Percentiles rank a stretch among this genome's conserved stretches.
Conservation (phyloP, 1,140 invertebrate genomes). For the Drosophila lowei region DNA sequence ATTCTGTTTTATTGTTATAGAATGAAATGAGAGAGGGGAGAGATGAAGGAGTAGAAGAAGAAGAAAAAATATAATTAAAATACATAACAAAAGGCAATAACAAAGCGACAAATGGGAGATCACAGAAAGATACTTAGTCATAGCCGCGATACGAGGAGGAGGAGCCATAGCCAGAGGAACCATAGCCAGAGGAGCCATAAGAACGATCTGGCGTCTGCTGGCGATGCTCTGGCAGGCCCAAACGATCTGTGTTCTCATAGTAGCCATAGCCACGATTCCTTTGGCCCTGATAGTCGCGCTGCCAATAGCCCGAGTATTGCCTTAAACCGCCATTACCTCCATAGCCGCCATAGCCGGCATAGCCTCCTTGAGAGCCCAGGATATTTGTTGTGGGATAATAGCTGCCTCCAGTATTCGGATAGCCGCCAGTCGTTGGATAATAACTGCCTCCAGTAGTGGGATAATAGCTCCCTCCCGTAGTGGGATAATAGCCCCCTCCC, state of each 20-base stretch:
- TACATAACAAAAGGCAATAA: slow-evolving; percentile 9
- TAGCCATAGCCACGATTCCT: slow-evolving; percentile 81
- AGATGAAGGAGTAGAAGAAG: neutral
- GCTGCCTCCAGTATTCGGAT: slow-evolving; percentile 32
- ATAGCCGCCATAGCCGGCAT: slow-evolving; percentile 83
- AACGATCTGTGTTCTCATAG: slow-evolving; percentile 71
- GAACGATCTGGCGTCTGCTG: slow-evolving; percentile 37
- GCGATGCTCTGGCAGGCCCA: slow-evolving; percentile 60
- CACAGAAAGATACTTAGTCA: slow-evolving; percentile 48
- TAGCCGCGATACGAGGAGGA: slow-evolving; percentile 59
- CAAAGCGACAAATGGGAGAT: slow-evolving; percentile 13
- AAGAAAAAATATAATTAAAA: slow-evolving; percentile 21
- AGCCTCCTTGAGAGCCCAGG: slow-evolving; percentile 61
- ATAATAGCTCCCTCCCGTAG: slow-evolving; percentile 36
- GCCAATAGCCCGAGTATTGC: slow-evolving; percentile 83
- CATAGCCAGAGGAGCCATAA: slow-evolving; percentile 34
- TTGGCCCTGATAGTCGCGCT: slow-evolving; percentile 75
- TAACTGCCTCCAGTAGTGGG: slow-evolving; percentile 14
- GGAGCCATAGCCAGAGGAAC: slow-evolving; percentile 16
- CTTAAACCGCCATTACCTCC: slow-evolving; percentile 83
- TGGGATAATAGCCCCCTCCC: slow-evolving; percentile 41
- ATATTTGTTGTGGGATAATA: slow-evolving; percentile 77
- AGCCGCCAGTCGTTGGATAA: slow-evolving; percentile 15
- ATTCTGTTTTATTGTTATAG: slow-evolving; percentile 39
- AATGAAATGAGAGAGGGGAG: neutral